Base-by-base conservation (phyloP, 2,113 vertebrate species). In the Egretta garzetta region DNA sequence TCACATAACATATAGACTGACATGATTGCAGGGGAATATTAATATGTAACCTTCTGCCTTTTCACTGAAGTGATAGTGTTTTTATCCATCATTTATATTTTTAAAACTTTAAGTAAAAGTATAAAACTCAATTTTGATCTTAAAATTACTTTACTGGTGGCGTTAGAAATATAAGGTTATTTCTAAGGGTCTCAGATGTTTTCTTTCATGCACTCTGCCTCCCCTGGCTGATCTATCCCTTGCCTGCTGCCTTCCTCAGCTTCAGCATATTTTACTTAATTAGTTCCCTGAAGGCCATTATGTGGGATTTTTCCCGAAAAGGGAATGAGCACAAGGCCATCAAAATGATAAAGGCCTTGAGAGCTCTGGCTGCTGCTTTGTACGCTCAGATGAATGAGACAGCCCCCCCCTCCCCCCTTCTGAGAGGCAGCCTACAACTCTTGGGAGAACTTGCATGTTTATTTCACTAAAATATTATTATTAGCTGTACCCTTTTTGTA, bases 301-400 rank as follows among this genome's bases (percentile, higher is more conserved):
- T 4, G 32, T 37, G 60, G 15, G 60, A 26, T 39, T 74, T 91
- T 80, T 45, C 45, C 91, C 7, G 0, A 15, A 3, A 58, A 63
- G 77, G 63, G 84, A 22, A 33, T 0, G 45, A 82, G 52, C 64
- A 14, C 73, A 8, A 43, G 91, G 68, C 91, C 60, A 5, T 30
- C 14, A 2, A 4, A 41, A 18, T 1, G 64, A 6, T 28, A 2
- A 35, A 62, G 68, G 53, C 45, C 79, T 56, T 0, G 12, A 1
- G 75, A 32, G 41, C 43, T 14, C 41, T 19, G 53, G 30, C 80
- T 16, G 82, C 27, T 43, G 83, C 71, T 74, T 8, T 8, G 70
- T 37, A 4, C 8, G 67, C 63, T 27, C 1, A 0, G 27, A 6
- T 4, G 7, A 18, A 10, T 0, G 33, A 26, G 33, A 0, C 13